Conservation (phyloP, 2,888 invertebrate genomes). For the Thumatha senex region DNA sequence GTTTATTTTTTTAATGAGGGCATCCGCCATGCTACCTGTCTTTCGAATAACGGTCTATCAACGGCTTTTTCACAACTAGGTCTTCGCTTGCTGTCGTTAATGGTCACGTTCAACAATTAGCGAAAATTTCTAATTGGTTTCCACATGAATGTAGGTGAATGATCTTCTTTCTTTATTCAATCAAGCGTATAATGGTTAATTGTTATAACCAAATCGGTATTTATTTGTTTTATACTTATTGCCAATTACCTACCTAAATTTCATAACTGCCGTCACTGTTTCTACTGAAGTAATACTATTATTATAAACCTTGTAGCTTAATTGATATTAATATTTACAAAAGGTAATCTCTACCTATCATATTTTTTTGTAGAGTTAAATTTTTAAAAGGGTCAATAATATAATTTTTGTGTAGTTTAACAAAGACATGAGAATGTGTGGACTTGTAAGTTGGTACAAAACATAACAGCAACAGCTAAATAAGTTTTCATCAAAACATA, state of each 20-base stretch:
- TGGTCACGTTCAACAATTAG: constrained; percentile 53
- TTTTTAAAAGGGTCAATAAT: too few species aligned
- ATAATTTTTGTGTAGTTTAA: too few species aligned
- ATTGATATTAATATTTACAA: too few species aligned
- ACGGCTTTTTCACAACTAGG: constrained; percentile 73
- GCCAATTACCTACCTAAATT: too few species aligned
- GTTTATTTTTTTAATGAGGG: too few species aligned
- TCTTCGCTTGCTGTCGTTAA: constrained; percentile 49
- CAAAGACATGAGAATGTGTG: not conserved
- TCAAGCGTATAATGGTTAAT: constrained; percentile 19
- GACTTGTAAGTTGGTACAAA: not conserved
- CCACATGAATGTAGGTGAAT: constrained; percentile 38
- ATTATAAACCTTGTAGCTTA: too few species aligned
- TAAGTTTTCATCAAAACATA: constrained; percentile 40
- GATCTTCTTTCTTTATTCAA: constrained; percentile 27
- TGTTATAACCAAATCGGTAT: not conserved
- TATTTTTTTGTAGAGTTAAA: too few species aligned
- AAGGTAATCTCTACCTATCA: too few species aligned
- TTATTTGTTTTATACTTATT: constrained; percentile 5
- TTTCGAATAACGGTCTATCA: constrained; percentile 62
- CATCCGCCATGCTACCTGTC: constrained; percentile 30
- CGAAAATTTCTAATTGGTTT: constrained; percentile 54
- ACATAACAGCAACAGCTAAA: not conserved
- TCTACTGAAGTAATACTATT: too few species aligned
- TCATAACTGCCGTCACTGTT: too few species aligned